Percentiles rank a stretch among this genome's conserved stretches.
phyloP scores from a whole-genome alignment of 2,888 invertebrate genomes.

The Zelleria hepariella region DNA sequence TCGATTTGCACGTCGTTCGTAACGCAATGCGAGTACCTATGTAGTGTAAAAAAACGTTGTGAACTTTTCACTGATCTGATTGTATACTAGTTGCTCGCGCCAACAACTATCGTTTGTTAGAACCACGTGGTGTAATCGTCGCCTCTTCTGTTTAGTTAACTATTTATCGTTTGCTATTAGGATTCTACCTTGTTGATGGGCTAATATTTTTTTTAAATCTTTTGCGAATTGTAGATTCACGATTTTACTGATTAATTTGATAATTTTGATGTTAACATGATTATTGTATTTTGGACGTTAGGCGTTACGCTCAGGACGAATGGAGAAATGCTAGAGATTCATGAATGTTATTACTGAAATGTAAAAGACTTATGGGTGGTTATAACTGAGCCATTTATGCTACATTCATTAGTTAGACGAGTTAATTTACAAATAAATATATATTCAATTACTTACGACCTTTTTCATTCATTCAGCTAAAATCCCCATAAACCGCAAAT shows the following conservation, averaged over 20 bases:
- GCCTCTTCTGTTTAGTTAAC: not conserved
- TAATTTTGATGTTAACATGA: slow-evolving; percentile 46
- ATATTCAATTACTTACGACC: slow-evolving; percentile 18
- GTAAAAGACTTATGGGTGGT: slow-evolving; percentile 30
- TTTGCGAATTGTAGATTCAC: slow-evolving; percentile 50
- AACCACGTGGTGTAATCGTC: not conserved
- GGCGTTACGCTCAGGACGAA: slow-evolving; percentile 37
- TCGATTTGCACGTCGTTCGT: slow-evolving; percentile 25
- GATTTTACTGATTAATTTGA: slow-evolving; percentile 44
- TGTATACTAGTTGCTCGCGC: not conserved
- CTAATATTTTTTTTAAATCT: not conserved
- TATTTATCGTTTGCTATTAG: slow-evolving; percentile 2
- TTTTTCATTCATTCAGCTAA: slow-evolving; percentile 13
- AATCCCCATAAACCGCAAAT: too few relatives aligned
- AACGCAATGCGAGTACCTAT: not conserved
- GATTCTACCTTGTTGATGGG: not conserved
- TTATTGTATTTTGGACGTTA: slow-evolving; percentile 36
- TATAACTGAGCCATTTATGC: slow-evolving; percentile 32
- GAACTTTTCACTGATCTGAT: slow-evolving; percentile 11
- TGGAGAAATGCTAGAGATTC: slow-evolving; percentile 33
- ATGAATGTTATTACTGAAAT: slow-evolving; percentile 24
- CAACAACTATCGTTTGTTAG: not conserved
- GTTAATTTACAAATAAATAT: slow-evolving; percentile 59
- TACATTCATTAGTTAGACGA: slow-evolving; percentile 25
- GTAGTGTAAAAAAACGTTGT: slow-evolving; percentile 11